A percentile compares a stretch with the other conserved stretches of the same genome.
Conservation (phyloP, 2,888 invertebrate genomes). For the Polymixis flavicincta region DNA sequence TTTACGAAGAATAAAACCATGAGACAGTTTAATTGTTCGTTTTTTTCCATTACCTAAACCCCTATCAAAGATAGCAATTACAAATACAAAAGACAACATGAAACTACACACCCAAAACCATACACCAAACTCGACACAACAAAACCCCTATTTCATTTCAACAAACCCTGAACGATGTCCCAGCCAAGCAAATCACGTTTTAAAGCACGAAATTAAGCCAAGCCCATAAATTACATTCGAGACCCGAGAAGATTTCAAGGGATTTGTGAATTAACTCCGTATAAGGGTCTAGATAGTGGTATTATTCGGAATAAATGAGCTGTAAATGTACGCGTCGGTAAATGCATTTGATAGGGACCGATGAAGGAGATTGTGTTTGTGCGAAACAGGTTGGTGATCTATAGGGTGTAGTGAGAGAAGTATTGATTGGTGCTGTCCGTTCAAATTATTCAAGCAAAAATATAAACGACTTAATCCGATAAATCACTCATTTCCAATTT, state of each 20-base stretch:
- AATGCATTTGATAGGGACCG: slow-evolving; percentile 60
- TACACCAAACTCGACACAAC: background rate
- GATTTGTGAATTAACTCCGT: slow-evolving; percentile 75
- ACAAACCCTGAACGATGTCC: slow-evolving; percentile 45
- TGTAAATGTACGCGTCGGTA: slow-evolving; percentile 72
- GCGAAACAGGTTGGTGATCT: slow-evolving; percentile 17
- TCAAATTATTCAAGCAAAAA: background rate
- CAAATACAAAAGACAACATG: no score
- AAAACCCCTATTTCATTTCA: slow-evolving; percentile 37
- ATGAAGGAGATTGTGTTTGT: slow-evolving; percentile 39
- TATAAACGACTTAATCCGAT: no score
- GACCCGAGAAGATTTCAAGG: slow-evolving; percentile 73
- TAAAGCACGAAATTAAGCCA: slow-evolving; percentile 70
- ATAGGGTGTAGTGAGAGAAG: slow-evolving; percentile 5
- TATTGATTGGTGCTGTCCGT: background rate
- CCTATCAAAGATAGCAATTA: no score
- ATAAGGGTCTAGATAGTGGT: slow-evolving; percentile 67
- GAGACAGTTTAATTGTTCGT: background rate
- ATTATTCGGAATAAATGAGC: slow-evolving; percentile 75
- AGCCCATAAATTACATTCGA: slow-evolving; percentile 78
- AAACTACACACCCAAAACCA: background rate
- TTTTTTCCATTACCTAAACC: no score
- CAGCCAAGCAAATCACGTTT: slow-evolving; percentile 70
- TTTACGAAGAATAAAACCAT: background rate
- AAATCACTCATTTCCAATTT: background rate